A percentile compares a stretch with the other conserved stretches of the same genome.
Conservation (phyloP, 2,797 vertebrate species). For the Hirundo rustica region DNA sequence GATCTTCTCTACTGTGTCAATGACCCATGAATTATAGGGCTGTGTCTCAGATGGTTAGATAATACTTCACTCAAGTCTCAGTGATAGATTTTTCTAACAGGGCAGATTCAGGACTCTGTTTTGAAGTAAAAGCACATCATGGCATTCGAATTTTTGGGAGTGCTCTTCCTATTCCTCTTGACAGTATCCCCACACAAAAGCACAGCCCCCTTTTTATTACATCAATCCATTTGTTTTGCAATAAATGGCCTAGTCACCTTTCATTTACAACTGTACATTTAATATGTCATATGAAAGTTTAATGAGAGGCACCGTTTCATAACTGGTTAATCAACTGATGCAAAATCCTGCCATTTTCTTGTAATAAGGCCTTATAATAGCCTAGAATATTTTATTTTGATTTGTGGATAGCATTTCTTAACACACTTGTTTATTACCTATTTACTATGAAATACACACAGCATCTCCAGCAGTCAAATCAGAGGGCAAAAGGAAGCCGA, state of each 20-base stretch:
- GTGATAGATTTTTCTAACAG: conserved; percentile 49
- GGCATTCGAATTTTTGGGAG: neutral
- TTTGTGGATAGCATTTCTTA: conserved; percentile 1
- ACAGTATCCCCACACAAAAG: neutral
- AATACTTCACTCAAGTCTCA: conserved; percentile 58
- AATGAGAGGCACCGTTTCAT: conserved; percentile 15
- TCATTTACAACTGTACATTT: conserved; percentile 33
- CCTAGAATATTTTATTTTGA: conserved; percentile 16
- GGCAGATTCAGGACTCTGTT: conserved; percentile 35
- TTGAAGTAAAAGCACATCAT: conserved; percentile 4
- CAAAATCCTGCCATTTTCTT: conserved; percentile 8
- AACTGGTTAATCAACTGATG: conserved; percentile 34
- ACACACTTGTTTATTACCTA: neutral
- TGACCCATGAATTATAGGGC: conserved; percentile 57
- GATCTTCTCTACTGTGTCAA: conserved; percentile 33
- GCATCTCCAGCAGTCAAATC: neutral
- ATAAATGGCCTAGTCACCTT: neutral
- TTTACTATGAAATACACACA: neutral
- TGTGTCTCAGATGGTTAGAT: conserved; percentile 60
- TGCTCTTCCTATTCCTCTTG: conserved; percentile 26
- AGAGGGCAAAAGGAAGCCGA: neutral
- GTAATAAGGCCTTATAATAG: neutral
- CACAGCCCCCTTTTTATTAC: neutral
- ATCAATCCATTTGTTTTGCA: neutral
- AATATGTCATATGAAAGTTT: neutral